phyloP scores from a whole-genome alignment of 2,113 vertebrate species.

The Mormyrus iriodes region DNA sequence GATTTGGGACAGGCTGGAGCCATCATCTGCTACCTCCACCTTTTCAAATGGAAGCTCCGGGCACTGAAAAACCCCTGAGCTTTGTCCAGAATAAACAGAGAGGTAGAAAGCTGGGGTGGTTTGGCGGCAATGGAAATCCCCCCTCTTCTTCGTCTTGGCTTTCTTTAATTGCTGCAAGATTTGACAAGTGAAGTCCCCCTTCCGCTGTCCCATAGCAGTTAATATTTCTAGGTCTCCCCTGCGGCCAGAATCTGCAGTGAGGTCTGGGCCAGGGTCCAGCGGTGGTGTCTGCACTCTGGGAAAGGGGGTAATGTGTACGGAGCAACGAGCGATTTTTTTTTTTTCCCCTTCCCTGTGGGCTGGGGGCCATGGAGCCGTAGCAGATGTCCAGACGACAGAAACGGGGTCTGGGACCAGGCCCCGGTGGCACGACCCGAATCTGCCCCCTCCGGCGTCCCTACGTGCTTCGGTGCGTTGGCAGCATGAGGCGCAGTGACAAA shows the following conservation, averaged over 20 bases:
- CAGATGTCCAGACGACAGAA: conserved; percentile 50
- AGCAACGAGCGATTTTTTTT: conserved; percentile 58
- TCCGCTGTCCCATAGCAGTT: conserved; percentile 50
- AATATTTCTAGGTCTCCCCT: conserved; percentile 66
- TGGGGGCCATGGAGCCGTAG: conserved; percentile 43
- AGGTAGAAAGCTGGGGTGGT: not conserved
- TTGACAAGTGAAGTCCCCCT: conserved; percentile 54
- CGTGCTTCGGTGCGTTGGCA: conserved; percentile 28
- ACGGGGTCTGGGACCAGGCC: conserved; percentile 27
- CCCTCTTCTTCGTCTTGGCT: not conserved
- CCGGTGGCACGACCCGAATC: not conserved
- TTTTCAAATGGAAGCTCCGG: not conserved
- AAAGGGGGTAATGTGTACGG: conserved; percentile 67
- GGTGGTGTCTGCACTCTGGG: conserved; percentile 62
- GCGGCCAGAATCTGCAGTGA: conserved; percentile 56
- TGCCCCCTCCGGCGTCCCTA: conserved; percentile 24
- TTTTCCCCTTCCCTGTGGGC: conserved; percentile 48
- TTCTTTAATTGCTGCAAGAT: not conserved
- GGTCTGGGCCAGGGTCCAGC: conserved; percentile 57
- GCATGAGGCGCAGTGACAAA: conserved; percentile 32
- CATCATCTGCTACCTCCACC: not conserved
- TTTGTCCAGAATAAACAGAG: conserved; percentile 12
- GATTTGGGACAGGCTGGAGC: not conserved
- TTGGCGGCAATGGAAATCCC: conserved; percentile 8
- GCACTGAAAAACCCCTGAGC: not conserved